These are phyloP conservation scores for Strix occidentalis DNA, from an alignment of 2,797 vertebrate species.

Conservation along the genomic window DNA sequence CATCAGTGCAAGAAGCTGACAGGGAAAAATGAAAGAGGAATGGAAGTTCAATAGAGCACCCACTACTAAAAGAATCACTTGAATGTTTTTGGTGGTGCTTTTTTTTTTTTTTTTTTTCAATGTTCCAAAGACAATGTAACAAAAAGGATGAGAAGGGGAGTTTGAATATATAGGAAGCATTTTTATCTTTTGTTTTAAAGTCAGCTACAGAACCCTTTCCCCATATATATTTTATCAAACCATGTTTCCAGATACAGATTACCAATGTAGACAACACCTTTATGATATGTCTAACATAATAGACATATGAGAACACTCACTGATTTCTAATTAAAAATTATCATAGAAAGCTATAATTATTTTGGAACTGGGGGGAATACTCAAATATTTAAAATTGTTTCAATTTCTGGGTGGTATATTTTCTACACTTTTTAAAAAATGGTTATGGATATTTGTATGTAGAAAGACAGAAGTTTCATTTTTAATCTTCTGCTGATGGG, in stretches of 20 bases:
- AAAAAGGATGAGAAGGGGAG: neutral
- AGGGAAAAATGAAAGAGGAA: conserved; percentile 19
- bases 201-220: neutral
- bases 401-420: neutral
- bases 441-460: neutral
- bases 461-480: neutral
- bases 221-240: neutral
- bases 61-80: neutral
- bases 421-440: neutral
- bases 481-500: neutral
- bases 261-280: neutral
- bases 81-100: neutral
- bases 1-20: conserved; percentile 10
- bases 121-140: neutral
- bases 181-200: neutral
- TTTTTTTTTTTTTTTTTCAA: neutral
- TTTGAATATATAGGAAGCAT: neutral
- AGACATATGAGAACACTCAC: neutral
- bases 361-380: neutral
- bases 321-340: neutral
- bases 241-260: neutral
- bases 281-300: neutral
- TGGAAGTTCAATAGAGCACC: neutral
- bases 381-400: neutral
- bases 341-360: neutral